Evolutionary conservation across 1,140 invertebrate species (phyloP), one percentile per base, ranked within the genome.

Genomic region (Calephelis nemesis): DNA sequence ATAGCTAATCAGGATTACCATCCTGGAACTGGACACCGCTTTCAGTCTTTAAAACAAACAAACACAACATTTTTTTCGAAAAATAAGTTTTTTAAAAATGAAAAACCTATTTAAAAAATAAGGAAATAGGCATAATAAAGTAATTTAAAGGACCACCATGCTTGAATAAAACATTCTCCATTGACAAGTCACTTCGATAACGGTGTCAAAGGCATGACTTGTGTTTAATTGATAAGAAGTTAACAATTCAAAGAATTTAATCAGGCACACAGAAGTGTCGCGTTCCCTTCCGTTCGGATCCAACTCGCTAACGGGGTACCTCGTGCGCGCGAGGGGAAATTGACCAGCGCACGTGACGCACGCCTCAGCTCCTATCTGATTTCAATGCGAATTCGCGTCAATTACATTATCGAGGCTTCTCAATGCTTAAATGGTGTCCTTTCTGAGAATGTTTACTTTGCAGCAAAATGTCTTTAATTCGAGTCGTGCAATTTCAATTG

Each of bases 321-420:
- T 45, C 71, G 70, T 75, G 48, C 64, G 50, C 65, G 42, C 70
- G 66, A 75, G 67, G 72, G 80, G 78, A 82, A 82, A 82, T 82
- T 80, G 80, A 76, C 70, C 76, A 74, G 72, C 73, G 75, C 79
- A 82, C 79, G 79, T 82, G 79, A 69, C 68, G 67, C 69, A 68
- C 68, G 58, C 65, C 47, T 50, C 62, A 7, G 1, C 63, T 65
- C 52, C 42, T 42, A n/a, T 60, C 30, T n/a, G 39, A 60, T n/a
- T n/a, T 39, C 58, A 60, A 58, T 30, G 19, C 52, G n/a, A 39
- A 40, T 60, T 7, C 5, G 30, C 30, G 2, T 58, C 30, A 42
- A 60, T 60, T 60, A 60, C 58, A 60, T 60, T 60, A 40, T n/a
- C 19, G 11, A 39, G 30, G 30, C 11, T 39, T 60, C 12, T 12